Conservation (phyloP, 2,113 vertebrate genomes). For the Megaceryle torquata region DNA sequence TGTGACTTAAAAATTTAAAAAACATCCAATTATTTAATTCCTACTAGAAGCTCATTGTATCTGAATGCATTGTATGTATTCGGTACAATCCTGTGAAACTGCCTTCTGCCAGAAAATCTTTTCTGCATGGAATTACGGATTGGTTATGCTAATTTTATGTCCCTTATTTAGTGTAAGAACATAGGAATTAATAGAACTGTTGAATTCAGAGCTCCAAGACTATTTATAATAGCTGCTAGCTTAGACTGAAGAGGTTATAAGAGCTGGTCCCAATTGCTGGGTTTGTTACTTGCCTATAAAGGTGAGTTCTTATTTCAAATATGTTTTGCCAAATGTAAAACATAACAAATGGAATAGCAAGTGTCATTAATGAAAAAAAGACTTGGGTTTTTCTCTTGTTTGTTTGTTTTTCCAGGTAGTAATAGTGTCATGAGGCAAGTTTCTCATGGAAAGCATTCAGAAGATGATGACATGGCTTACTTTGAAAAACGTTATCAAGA, state of each 20-base stretch:
- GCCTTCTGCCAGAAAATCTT: not conserved
- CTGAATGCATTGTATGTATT: not conserved
- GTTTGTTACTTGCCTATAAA: not conserved
- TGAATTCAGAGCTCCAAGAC: not conserved
- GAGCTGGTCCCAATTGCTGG: not conserved
- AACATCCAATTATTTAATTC: not conserved
- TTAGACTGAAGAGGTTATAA: not conserved
- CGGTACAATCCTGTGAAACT: not conserved
- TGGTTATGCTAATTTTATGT: not conserved
- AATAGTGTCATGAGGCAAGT: constrained; percentile 38
- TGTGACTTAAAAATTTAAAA: not conserved
- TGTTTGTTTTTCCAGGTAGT: not conserved
- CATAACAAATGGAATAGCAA: not conserved
- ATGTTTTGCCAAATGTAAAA: not conserved
- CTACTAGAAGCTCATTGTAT: not conserved
- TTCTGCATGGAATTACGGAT: not conserved
- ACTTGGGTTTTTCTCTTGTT: not conserved
- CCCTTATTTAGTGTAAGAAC: not conserved
- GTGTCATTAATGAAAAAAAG: not conserved
- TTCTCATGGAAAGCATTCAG: constrained; percentile 55
- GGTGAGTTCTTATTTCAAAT: not conserved
- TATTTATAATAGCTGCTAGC: not conserved
- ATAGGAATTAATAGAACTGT: not conserved
- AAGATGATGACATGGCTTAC: constrained; percentile 77
- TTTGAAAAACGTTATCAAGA: constrained; percentile 80